Percentiles rank a stretch among this genome's conserved stretches.
Conservation (phyloP, 2,888 invertebrate species). For the Aphodius granarius region DNA sequence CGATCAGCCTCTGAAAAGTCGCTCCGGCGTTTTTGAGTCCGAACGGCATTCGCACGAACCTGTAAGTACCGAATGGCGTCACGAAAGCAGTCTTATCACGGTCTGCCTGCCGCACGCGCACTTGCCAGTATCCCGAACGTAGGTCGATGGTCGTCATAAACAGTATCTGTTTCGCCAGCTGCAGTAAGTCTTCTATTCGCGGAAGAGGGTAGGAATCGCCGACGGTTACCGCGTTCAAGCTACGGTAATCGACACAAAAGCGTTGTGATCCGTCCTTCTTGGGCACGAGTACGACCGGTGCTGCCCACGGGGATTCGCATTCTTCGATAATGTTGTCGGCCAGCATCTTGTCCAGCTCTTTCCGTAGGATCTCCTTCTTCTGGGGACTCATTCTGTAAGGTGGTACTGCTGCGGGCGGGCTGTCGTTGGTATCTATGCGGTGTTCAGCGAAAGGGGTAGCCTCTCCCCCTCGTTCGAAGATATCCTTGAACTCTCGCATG, state of each 20-base stretch:
- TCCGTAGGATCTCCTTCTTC: conserved; percentile 33
- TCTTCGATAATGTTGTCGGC: conserved; percentile 45
- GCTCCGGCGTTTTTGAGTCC: conserved; percentile 36
- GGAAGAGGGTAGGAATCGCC: conserved; percentile 45
- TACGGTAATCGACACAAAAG: conserved; percentile 46
- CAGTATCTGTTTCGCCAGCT: conserved; percentile 38
- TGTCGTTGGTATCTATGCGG: conserved; percentile 6
- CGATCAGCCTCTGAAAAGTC: conserved; percentile 38
- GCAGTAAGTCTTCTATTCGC: conserved; percentile 48
- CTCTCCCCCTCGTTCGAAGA: conserved; percentile 4
- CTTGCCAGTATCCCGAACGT: conserved; percentile 25
- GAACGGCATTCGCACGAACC: conserved; percentile 35
- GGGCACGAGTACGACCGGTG: conserved; percentile 45
- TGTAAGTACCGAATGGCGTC: conserved; percentile 41
- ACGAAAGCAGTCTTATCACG: conserved; percentile 25
- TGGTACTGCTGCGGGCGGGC: conserved; percentile 41
- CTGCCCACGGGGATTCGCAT: conserved; percentile 46
- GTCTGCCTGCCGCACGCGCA: conserved; percentile 30
- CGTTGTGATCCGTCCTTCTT: conserved; percentile 42
- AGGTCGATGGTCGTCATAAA: conserved; percentile 40
- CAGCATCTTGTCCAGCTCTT: conserved; percentile 42
- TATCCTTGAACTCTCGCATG: conserved; percentile 5
- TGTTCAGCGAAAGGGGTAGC: background rate
- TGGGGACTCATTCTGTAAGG: conserved; percentile 43
- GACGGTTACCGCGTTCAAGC: conserved; percentile 34